Evolutionary conservation across 2,888 invertebrate species (phyloP).

Genomic region (Xylocampa areola): DNA sequence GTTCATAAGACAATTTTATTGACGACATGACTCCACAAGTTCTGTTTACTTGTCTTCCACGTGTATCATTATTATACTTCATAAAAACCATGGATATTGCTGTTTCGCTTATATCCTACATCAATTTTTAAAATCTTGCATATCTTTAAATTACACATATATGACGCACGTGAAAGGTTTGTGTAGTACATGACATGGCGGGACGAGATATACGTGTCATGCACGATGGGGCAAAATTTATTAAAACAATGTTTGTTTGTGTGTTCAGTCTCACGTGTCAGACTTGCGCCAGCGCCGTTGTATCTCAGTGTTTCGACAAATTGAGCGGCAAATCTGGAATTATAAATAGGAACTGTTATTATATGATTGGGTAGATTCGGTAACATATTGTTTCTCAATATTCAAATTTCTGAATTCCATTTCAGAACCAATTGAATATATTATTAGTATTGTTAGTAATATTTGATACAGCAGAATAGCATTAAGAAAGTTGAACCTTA

Average conservation of each 20-base stretch:
- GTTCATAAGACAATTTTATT: slow-evolving; percentile 70
- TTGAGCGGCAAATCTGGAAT: slow-evolving; percentile 96
- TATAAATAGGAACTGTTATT: slow-evolving; percentile 20
- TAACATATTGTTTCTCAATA: no score
- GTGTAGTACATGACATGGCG: slow-evolving; percentile 36
- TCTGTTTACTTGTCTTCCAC: slow-evolving; percentile 68
- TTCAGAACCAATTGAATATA: no score
- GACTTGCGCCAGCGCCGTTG: slow-evolving; percentile 68
- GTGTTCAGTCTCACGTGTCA: slow-evolving; percentile 77
- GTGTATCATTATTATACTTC: slow-evolving; percentile 39
- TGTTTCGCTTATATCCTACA: slow-evolving; percentile 60
- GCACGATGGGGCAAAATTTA: slow-evolving; percentile 55
- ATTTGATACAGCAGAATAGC: no score
- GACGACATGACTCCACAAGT: slow-evolving; percentile 69
- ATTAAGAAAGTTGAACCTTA: no score
- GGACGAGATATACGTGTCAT: slow-evolving; percentile 36
- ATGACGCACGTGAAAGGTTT: slow-evolving; percentile 44
- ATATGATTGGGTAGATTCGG: no score
- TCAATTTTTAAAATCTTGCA: slow-evolving; percentile 59
- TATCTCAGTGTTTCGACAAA: slow-evolving; percentile 94
- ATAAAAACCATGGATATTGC: slow-evolving; percentile 59
- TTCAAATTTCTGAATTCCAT: no score
- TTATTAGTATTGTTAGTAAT: no score
- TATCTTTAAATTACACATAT: slow-evolving; percentile 49
- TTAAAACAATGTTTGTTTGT: slow-evolving; percentile 67